These are phyloP conservation scores for Noctuana brunneofusca DNA, from an alignment of 2,888 invertebrate genomes.

Conservation along the genomic window DNA sequence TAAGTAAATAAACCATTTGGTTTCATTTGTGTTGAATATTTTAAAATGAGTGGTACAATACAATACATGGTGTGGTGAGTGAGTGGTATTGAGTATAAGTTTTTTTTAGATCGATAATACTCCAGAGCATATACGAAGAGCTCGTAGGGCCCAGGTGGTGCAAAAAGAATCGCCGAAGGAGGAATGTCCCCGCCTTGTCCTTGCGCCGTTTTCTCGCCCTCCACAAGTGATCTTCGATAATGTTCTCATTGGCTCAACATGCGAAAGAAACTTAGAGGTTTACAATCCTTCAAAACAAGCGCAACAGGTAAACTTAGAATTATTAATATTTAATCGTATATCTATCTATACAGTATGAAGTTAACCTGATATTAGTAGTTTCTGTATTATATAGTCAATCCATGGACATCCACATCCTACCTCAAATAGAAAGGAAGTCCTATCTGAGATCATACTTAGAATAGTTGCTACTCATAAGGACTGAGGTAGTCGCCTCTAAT, in stretches of 20 bases:
- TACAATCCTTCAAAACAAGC: conserved; percentile 80
- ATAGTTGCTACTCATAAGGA: no score
- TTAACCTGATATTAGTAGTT: no score
- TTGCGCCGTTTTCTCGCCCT: conserved; percentile 86
- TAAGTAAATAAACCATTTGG: no score
- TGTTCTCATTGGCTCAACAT: conserved; percentile 82
- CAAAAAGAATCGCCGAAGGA: conserved; percentile 61
- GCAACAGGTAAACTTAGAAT: conserved; percentile 58
- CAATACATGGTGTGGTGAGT: not conserved
- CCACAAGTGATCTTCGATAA: conserved; percentile 87
- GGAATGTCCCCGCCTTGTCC: conserved; percentile 77
- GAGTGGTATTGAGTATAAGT: not conserved
- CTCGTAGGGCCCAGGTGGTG: conserved; percentile 60
- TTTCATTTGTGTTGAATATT: no score
- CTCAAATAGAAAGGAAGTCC: no score
- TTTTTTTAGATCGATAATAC: conserved; percentile 73
- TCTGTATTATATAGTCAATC: no score
- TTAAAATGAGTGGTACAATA: no score
- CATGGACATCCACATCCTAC: no score
- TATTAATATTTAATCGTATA: no score
- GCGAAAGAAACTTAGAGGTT: conserved; percentile 80
- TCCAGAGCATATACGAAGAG: conserved; percentile 67
- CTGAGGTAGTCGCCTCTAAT: no score
- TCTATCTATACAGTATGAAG: no score
- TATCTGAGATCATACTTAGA: no score